Conservation (phyloP, 2,797 vertebrate species). For the Lagorchestes hirsutus region DNA sequence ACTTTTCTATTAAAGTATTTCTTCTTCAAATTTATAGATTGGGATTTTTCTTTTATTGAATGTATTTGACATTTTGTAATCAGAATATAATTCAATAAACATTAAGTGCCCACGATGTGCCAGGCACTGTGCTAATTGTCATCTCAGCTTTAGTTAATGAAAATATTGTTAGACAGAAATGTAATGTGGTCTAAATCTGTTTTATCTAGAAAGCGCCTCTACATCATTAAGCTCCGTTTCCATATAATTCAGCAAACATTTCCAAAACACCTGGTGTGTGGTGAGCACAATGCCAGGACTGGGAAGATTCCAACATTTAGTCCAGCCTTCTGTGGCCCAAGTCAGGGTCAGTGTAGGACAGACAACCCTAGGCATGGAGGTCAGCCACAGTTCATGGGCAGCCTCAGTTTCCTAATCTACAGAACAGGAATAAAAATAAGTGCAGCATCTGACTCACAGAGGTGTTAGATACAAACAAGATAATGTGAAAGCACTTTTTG, state of each 20-base stretch:
- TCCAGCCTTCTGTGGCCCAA: neutral
- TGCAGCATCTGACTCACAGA: neutral
- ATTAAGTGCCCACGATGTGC: neutral
- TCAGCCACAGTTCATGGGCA: neutral
- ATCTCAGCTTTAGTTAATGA: neutral
- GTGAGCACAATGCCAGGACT: too few species aligned
- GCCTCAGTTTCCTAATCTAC: neutral
- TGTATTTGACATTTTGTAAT: neutral
- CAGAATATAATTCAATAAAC: neutral
- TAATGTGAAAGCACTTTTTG: neutral
- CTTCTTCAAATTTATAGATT: neutral
- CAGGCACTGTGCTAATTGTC: neutral
- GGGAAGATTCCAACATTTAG: neutral
- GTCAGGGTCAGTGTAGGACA: neutral
- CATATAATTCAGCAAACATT: too few species aligned
- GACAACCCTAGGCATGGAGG: too few species aligned
- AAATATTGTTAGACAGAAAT: neutral
- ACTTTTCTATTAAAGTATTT: neutral
- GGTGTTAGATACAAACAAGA: neutral
- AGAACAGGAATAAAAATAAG: neutral
- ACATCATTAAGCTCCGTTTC: neutral
- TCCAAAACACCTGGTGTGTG: too few species aligned
- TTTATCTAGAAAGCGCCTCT: neutral
- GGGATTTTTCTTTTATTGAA: neutral
- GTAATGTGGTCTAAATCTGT: neutral